Evolutionary conservation across 2,113 vertebrate species (phyloP).

Genomic region (Sula dactylatra): DNA sequence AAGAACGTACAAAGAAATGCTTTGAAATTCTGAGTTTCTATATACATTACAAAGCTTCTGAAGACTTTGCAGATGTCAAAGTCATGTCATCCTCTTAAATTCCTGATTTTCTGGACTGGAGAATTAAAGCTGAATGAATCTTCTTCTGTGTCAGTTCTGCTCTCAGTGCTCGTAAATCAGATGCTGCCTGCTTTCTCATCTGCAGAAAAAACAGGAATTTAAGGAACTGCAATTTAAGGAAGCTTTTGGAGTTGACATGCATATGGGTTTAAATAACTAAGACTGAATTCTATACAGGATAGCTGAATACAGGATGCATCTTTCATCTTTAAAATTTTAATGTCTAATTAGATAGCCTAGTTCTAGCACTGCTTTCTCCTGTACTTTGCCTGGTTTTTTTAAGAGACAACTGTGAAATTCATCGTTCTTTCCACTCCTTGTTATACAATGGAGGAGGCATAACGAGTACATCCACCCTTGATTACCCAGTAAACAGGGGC

Average conservation of each 20-base stretch:
- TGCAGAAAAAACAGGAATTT: conserved; percentile 59
- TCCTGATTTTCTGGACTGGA: conserved; percentile 11
- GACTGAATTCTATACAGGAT: not conserved
- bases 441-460: not conserved
- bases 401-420: not conserved
- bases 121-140: conserved; percentile 68
- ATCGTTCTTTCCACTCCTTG: not conserved
- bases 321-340: not conserved
- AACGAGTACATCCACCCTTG: not conserved
- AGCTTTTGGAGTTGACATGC: not conserved
- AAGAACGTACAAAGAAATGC: not conserved
- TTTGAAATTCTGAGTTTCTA: not conserved
- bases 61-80: not conserved
- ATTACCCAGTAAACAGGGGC: not conserved
- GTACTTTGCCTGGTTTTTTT: not conserved
- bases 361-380: not conserved
- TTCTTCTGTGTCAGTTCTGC: conserved; percentile 87
- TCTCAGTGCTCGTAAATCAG: conserved; percentile 82
- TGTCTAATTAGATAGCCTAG: not conserved
- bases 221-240: not conserved
- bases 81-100: not conserved
- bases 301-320: not conserved
- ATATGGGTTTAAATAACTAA: not conserved
- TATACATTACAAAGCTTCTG: not conserved
- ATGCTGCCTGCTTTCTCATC: conserved; percentile 87